phyloP scores from a whole-genome alignment of 1,140 invertebrate species.

The Neotoxoptera formosana region DNA sequence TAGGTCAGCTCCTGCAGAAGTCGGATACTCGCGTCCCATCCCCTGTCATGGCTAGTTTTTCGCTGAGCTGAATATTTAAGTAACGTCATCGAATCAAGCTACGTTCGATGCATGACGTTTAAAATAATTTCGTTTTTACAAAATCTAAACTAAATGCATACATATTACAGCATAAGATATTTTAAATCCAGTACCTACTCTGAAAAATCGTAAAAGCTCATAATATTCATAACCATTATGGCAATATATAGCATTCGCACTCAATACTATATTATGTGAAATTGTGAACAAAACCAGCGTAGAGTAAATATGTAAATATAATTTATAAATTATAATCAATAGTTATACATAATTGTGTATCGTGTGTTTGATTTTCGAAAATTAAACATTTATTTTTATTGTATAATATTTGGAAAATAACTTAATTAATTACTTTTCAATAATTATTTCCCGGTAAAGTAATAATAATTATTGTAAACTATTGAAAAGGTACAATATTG shows the following conservation, averaged over 20 bases:
- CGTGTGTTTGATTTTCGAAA: background rate
- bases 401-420: background rate
- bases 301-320: background rate
- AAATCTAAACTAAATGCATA: too few species aligned
- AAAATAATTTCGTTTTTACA: too few species aligned
- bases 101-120: too few species aligned
- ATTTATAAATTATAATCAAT: background rate
- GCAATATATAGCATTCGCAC: background rate
- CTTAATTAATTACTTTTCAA: too few species aligned
- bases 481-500: background rate
- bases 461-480: background rate
- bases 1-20: too few species aligned
- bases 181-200: too few species aligned
- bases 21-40: too few species aligned
- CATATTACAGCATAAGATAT: too few species aligned
- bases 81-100: background rate
- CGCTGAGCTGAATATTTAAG: background rate
- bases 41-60: background rate
- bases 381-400: background rate
- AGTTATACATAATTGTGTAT: background rate
- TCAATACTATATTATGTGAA: background rate
- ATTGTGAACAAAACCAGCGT: background rate
- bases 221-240: too few species aligned
- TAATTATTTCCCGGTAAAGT: background rate
- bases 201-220: too few species aligned